phyloP scores from a whole-genome alignment of 2,888 invertebrate genomes.

The Macaria liturata region DNA sequence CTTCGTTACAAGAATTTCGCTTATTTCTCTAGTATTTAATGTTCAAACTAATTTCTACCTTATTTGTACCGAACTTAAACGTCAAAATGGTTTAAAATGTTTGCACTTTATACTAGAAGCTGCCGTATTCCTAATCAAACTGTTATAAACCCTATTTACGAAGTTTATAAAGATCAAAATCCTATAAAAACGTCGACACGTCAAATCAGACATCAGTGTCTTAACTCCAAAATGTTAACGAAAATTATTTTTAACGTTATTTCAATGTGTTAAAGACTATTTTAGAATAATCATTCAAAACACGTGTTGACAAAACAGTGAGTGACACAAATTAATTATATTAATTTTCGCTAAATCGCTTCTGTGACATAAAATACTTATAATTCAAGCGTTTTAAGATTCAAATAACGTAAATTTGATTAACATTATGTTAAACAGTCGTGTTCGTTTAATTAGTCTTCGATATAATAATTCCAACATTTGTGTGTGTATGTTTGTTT shows the following conservation, averaged over 20 bases:
- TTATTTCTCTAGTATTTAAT: conserved; percentile 16
- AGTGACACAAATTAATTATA: conserved; percentile 24
- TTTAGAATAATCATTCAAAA: background rate
- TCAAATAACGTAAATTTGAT: conserved; percentile 4
- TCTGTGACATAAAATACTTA: conserved; percentile 21
- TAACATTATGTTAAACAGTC: too few species aligned
- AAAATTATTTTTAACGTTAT: background rate
- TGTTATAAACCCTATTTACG: too few species aligned
- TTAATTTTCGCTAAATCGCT: conserved; percentile 31
- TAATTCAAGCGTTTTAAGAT: conserved; percentile 19
- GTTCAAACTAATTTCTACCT: background rate
- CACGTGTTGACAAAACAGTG: conserved; percentile 9
- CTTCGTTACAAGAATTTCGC: conserved; percentile 48
- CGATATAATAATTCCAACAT: too few species aligned
- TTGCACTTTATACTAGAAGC: too few species aligned
- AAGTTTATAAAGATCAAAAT: background rate
- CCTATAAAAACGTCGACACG: background rate
- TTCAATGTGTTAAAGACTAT: conserved; percentile 17
- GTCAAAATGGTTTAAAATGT: background rate
- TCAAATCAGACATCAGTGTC: conserved; percentile 2
- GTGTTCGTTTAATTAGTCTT: too few species aligned
- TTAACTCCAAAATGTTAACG: background rate
- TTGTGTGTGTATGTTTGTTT: too few species aligned
- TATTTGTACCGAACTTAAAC: background rate
- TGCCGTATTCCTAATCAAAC: too few species aligned